Base-by-base conservation (phyloP, 1,140 invertebrate genomes). In the Penaeus japonicus region DNA sequence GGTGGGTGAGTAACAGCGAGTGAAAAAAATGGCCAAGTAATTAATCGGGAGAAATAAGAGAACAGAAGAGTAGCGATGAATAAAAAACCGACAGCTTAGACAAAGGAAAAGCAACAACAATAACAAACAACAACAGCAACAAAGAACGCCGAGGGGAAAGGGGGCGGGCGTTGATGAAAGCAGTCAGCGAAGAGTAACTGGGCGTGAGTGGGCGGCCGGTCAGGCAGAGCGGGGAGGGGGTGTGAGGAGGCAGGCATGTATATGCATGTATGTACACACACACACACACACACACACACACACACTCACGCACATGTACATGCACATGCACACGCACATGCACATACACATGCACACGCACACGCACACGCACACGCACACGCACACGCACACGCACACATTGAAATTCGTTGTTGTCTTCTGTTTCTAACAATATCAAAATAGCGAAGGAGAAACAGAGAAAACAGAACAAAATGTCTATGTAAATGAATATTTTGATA, bases 321-420 rank as follows among this genome's bases (percentile, higher is more conserved):
- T 22, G 22, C 57, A 59, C 57, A 59, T 59, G 22, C 57, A 59
- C n/a, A n/a, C 57, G 22, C 22, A 59, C 57, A 59, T 22, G 22
- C 57, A 59, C 57, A 78, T 35, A 78, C 27, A 78, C 75, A 78
- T 35, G 39, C 12, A 78, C 27, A 78, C 32, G 39, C 27, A 78
- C 32, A 78, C 39, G n/a, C 18, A 54, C 17, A 55, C 17, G 24
- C 32, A 18, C n/a, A 54, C 39, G 39, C 79, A 53, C 53, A 53
- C 53, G 24, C 79, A 53, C 30, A 53, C 39, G 24, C 79, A 53
- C 30, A 81, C 79, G 55, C 79, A 81, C 53, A 81, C 79, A 81
- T n/a, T n/a, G n/a, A n/a, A n/a, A n/a, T n/a, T n/a, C n/a, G n/a
- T n/a, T n/a, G n/a, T n/a, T n/a, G n/a, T n/a, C n/a, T n/a, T n/a